Conservation (phyloP, 2,888 invertebrate genomes). For the Hermaeophaga mercurialis region DNA sequence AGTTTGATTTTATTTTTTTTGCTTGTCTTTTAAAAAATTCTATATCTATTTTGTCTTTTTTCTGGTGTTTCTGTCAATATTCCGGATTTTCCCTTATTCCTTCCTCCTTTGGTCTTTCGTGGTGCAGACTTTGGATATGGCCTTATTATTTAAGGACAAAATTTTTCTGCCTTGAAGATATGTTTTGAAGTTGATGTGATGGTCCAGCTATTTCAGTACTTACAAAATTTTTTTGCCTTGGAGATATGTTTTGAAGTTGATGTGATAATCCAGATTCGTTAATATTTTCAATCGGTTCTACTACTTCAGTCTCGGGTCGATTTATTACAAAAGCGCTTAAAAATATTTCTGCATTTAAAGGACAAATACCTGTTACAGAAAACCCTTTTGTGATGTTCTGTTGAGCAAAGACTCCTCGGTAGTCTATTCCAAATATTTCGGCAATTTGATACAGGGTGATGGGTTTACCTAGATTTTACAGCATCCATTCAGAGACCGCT, state of each 20-base stretch:
- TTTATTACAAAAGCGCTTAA: conserved; percentile 20
- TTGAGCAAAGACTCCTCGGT: conserved; percentile 19
- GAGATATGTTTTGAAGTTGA: no score
- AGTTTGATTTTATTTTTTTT: no score
- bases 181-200: not conserved
- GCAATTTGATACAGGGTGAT: conserved; percentile 10
- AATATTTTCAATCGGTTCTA: not conserved
- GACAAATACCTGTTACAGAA: conserved; percentile 18
- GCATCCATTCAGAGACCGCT: conserved; percentile 25
- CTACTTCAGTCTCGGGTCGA: not conserved
- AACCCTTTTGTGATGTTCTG: conserved; percentile 26
- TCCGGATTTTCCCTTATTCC: no score
- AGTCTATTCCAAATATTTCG: conserved; percentile 21
- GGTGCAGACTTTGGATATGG: no score
- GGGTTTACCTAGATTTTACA: conserved; percentile 29
- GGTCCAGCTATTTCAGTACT: no score
- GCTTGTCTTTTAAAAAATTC: no score
- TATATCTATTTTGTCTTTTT: no score
- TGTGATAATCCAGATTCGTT: not conserved
- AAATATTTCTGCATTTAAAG: conserved; percentile 24
- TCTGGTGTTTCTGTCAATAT: no score
- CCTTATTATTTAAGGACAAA: no score
- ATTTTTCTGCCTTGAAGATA: not conserved
- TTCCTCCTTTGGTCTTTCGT: no score
- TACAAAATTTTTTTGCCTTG: no score